Conservation (phyloP, 2,797 vertebrate genomes). For the Pseudopleuronectes americanus region DNA sequence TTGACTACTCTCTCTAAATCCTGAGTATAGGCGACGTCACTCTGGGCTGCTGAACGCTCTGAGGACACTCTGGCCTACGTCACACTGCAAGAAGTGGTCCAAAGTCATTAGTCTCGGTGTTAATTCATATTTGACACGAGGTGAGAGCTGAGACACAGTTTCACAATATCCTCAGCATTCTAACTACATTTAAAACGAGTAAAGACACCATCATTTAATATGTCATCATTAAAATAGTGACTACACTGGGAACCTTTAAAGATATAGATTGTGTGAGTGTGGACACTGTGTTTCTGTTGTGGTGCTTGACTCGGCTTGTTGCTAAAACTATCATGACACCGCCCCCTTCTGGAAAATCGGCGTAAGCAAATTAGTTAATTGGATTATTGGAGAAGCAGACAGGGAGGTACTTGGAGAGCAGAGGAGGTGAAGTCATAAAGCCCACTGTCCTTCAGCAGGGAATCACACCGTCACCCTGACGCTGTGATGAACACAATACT, state of each 20-base stretch:
- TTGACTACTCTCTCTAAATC: constrained; percentile 31
- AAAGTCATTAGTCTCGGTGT: constrained; percentile 9
- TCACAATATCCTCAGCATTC: not conserved
- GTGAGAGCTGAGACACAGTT: not conserved
- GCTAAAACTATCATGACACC: constrained; percentile 69
- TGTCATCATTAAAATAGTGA: rapidly evolving
- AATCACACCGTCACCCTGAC: not conserved
- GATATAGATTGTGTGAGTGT: not conserved
- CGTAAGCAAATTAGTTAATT: constrained; percentile 70
- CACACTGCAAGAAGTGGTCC: constrained; percentile 18
- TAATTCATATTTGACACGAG: not conserved
- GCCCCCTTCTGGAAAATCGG: constrained; percentile 79
- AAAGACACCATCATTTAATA: not conserved
- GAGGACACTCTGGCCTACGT: constrained; percentile 22
- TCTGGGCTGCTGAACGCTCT: constrained; percentile 29
- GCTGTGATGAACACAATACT: not conserved
- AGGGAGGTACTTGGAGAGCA: not conserved
- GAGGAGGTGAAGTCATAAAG: constrained; percentile 1
- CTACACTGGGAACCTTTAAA: not conserved
- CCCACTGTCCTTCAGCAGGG: not conserved
- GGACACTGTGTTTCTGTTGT: constrained; percentile 11
- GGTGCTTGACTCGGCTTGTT: constrained; percentile 22
- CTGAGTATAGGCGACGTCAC: constrained; percentile 67
- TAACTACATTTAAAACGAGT: not conserved
- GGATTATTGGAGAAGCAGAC: constrained; percentile 50